Evolutionary conservation across 2,797 vertebrate species (phyloP).

Genomic region (Platalea minor): DNA sequence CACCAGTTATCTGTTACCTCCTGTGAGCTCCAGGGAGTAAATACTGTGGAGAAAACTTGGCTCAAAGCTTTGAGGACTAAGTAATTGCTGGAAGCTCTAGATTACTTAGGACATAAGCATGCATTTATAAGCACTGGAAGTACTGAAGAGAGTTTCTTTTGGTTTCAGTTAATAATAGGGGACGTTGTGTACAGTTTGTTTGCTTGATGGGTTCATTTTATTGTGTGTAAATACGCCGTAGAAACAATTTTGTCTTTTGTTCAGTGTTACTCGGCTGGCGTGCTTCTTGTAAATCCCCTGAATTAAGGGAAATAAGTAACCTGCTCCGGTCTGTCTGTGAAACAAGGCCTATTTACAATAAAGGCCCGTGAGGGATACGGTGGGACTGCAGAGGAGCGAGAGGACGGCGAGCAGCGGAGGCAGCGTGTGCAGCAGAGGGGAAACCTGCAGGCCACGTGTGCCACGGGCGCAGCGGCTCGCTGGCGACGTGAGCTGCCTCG

Average conservation of each 20-base stretch:
- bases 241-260: constrained; percentile 7
- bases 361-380: accelerated
- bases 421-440: neutral
- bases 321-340: neutral
- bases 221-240: constrained; percentile 3
- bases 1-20: neutral
- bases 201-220: constrained; percentile 13
- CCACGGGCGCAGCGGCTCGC: neutral
- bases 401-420: neutral
- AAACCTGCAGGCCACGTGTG: neutral
- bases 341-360: neutral
- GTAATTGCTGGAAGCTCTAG: neutral
- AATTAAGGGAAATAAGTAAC: neutral
- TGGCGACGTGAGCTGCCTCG: neutral
- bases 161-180: constrained; percentile 8
- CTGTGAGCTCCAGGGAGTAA: neutral
- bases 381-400: neutral
- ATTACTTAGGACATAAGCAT: neutral
- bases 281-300: neutral
- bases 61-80: neutral
- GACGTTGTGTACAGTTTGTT: neutral
- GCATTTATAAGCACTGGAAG: neutral
- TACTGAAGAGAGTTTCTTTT: neutral
- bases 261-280: neutral
- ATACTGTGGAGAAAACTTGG: neutral